Evolutionary conservation across 2,888 invertebrate species (phyloP), one percentile per base, ranked within the genome.

Genomic region (Scaptomyza caliginosa): DNA sequence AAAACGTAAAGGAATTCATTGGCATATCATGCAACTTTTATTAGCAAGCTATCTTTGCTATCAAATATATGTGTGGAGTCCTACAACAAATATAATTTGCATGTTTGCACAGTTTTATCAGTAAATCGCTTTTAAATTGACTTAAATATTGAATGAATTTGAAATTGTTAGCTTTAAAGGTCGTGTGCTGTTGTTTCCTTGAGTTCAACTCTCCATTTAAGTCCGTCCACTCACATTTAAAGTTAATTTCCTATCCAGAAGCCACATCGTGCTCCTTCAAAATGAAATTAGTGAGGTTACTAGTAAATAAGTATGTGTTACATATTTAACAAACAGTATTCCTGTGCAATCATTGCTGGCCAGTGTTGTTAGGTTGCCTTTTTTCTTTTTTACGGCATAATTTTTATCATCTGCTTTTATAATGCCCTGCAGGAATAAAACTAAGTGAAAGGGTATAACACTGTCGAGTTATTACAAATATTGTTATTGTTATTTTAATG

Each of bases 271-370:
- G 17, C 23, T 2, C 11, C 8, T n/a, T 13, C 21, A 28, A 16
- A 23, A 65, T 62, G 45, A 63, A 68, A 67, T 74, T 59, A 77
- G 64, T 72, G 74, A 45, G 67, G 74, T 16, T 16, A 34, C 58
- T 64, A 58, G 75, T 59, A 38, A 58, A 17, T 68, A 65, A 59
- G 60, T 71, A 64, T 75, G 84, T 56, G 67, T 48, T 76, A 72
- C 66, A 77, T 77, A 68, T 70, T 77, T 79, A 78, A 67, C 64
- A 64, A 64, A 42, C 70, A 62, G 54, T 63, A 51, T 56, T 70
- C 45, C 62, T 55, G 40, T 45, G 73, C 60, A 80, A 82, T 82
- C 79, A 82, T 73, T 59, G 73, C 63, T 49, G 63, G 42, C n/a
- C 59, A 65, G 50, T 73, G 55, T 32, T 42, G 45, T 38, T 38